Conservation (phyloP, 2,797 vertebrate genomes). For the Chelon labrosus region DNA sequence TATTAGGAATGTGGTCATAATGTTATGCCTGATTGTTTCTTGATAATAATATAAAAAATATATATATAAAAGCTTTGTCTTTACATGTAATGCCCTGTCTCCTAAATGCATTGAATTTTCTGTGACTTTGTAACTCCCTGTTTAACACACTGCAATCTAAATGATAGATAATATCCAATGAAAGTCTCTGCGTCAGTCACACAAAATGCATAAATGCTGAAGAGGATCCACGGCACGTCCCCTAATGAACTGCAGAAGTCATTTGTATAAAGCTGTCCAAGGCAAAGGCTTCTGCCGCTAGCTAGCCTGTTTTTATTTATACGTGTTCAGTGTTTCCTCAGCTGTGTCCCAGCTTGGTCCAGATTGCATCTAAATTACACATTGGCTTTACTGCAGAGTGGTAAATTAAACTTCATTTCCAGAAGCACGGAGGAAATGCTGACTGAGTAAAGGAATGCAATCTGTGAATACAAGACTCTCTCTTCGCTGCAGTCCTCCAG, state of each 20-base stretch:
- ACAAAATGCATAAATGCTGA: neutral
- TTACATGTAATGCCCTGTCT: neutral
- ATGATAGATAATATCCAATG: neutral
- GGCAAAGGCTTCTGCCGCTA: conserved; percentile 2
- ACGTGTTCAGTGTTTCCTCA: conserved; percentile 53
- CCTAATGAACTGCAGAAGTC: neutral
- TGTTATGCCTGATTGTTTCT: too few relatives aligned
- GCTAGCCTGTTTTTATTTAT: conserved; percentile 40
- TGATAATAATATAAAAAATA: too few relatives aligned
- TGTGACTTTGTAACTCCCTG: neutral
- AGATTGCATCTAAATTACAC: conserved; percentile 60
- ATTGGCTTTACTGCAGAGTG: conserved; percentile 29
- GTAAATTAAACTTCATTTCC: conserved; percentile 47
- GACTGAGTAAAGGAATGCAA: conserved; percentile 36
- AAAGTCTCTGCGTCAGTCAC: neutral
- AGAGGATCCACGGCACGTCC: neutral
- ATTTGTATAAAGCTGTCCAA: conserved; percentile 12
- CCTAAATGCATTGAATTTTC: neutral
- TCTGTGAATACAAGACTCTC: conserved; percentile 21
- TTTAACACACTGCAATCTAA: neutral
- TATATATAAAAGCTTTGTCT: neutral
- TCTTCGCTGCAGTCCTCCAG: conserved; percentile 21
- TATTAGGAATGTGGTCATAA: too few relatives aligned
- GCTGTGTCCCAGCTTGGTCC: conserved; percentile 39
- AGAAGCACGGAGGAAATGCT: conserved; percentile 46